phyloP scores from a whole-genome alignment of 2,797 vertebrate species.

The Aythya fuligula region DNA sequence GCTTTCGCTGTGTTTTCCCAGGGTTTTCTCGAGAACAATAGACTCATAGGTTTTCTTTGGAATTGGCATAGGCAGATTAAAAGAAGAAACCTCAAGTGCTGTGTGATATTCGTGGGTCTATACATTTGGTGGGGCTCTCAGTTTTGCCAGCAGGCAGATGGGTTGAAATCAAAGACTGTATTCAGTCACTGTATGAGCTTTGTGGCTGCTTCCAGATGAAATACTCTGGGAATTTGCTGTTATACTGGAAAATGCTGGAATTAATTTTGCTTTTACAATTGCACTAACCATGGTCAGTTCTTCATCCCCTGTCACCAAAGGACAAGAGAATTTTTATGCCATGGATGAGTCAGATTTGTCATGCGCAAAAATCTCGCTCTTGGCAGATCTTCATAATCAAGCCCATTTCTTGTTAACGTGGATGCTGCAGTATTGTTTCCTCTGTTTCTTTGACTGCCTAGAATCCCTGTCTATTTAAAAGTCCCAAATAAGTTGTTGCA shows the following conservation, averaged over 20 bases:
- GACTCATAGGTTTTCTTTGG: background rate
- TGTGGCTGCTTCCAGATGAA: background rate
- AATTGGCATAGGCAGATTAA: background rate
- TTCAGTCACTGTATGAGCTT: background rate
- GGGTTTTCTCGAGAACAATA: background rate
- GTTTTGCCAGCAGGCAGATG: constrained; percentile 8
- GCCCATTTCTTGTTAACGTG: background rate
- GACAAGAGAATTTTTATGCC: constrained; percentile 5
- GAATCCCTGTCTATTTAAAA: background rate
- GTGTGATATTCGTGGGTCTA: background rate
- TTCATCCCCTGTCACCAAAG: constrained; percentile 2
- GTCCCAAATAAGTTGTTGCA: background rate
- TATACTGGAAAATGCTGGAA: constrained; percentile 15
- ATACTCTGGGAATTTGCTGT: background rate
- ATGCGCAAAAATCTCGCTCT: background rate
- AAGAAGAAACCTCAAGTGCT: background rate
- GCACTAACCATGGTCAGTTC: background rate
- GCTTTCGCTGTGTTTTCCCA: background rate
- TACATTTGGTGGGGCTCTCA: background rate
- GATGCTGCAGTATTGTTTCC: background rate
- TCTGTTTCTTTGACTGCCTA: background rate
- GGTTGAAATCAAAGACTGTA: constrained; percentile 2
- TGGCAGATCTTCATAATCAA: background rate
- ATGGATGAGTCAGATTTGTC: background rate
- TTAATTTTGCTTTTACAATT: constrained; percentile 44